Evolutionary conservation across 2,888 invertebrate genomes (phyloP).

Genomic region (Nymphalis urticae): DNA sequence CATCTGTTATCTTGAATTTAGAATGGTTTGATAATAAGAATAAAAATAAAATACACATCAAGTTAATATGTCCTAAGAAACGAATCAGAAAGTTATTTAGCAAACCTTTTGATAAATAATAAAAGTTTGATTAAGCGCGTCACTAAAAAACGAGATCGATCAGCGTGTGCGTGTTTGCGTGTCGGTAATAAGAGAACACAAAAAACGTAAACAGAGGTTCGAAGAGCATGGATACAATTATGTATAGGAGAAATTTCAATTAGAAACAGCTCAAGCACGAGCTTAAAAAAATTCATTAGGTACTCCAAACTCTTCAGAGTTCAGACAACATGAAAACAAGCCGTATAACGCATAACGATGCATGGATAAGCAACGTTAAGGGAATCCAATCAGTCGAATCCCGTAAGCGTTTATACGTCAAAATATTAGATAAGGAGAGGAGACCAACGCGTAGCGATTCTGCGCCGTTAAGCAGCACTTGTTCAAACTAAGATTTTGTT

Average conservation of each 20-base stretch:
- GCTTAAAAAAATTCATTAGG: not conserved
- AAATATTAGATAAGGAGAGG: not conserved
- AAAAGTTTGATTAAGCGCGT: not conserved
- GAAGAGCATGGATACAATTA: conserved; percentile 12
- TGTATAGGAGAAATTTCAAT: not conserved
- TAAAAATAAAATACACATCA: too few species aligned
- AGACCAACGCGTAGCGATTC: conserved; percentile 4
- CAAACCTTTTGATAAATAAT: not conserved
- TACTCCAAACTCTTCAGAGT: too few species aligned
- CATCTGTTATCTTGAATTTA: too few species aligned
- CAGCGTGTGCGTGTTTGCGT: conserved; percentile 1
- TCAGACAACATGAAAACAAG: too few species aligned
- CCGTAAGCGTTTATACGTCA: not conserved
- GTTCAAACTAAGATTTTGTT: conserved; percentile 54
- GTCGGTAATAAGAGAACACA: conserved; percentile 3
- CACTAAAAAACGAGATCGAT: conserved; percentile 1
- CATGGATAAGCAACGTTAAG: not conserved
- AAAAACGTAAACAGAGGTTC: conserved; percentile 27
- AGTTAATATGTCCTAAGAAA: too few species aligned
- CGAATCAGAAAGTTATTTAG: not conserved
- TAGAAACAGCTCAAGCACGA: not conserved
- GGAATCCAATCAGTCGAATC: too few species aligned
- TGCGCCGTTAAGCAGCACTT: conserved; percentile 47
- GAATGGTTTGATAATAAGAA: too few species aligned
- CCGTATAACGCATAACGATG: not conserved